Evolutionary conservation across 2,797 vertebrate species (phyloP).

Genomic region (Odontamblyopus rebecca): DNA sequence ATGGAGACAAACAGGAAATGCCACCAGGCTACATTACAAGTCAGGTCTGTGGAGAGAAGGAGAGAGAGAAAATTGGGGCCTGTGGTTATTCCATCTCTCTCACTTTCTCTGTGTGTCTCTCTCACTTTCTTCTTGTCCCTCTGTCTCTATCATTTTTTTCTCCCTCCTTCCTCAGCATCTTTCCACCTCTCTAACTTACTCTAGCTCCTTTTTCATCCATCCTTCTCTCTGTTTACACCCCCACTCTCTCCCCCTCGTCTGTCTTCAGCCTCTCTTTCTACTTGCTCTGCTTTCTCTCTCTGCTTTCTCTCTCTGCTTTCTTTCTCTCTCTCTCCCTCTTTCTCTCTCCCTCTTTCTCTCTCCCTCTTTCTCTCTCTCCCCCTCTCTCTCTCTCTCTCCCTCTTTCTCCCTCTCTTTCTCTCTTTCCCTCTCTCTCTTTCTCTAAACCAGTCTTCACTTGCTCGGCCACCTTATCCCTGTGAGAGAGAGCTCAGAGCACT

Average conservation of each 20-base stretch:
- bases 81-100: background rate
- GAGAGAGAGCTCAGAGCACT: slow-evolving; percentile 35
- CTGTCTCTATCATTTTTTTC: background rate
- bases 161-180: background rate
- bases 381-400: slow-evolving; percentile 26
- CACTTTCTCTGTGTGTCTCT: background rate
- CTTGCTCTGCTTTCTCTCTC: background rate
- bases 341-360: background rate
- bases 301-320: background rate
- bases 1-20: too few relatives aligned
- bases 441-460: slow-evolving; percentile 23
- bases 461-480: slow-evolving; percentile 53
- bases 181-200: background rate
- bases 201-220: background rate
- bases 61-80: too few relatives aligned
- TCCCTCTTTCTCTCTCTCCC: slow-evolving; percentile 21
- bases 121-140: background rate
- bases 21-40: too few relatives aligned
- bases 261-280: background rate
- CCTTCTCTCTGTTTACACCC: too few relatives aligned
- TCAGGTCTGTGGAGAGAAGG: too few relatives aligned
- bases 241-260: background rate
- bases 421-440: slow-evolving; percentile 19
- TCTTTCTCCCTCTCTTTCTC: slow-evolving; percentile 22
- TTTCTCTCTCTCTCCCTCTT: too few relatives aligned